Evolutionary conservation across 2,888 invertebrate species (phyloP).

Genomic region (Patella pellucida): DNA sequence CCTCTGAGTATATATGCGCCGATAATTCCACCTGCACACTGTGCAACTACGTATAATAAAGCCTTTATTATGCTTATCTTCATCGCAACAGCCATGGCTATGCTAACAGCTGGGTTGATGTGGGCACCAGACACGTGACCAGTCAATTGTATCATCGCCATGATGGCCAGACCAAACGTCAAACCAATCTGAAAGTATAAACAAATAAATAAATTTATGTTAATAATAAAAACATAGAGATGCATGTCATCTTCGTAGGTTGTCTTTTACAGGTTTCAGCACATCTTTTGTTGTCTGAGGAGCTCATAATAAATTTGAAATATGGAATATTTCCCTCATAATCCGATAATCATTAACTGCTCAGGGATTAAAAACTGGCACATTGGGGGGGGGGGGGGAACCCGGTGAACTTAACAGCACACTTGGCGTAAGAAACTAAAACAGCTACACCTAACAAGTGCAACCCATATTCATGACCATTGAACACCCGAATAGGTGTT

Average conservation of each 20-base stretch:
- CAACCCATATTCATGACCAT: too few relatives aligned
- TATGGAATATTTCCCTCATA: too few relatives aligned
- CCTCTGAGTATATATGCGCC: slow-evolving; percentile 91
- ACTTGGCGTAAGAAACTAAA: too few relatives aligned
- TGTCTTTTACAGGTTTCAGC: not conserved
- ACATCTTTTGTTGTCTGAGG: too few relatives aligned
- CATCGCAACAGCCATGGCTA: slow-evolving; percentile 81
- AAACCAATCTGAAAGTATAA: slow-evolving; percentile 57
- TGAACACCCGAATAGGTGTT: too few relatives aligned
- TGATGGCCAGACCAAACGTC: slow-evolving; percentile 69
- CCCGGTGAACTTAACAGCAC: too few relatives aligned
- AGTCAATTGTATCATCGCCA: slow-evolving; percentile 69
- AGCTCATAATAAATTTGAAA: too few relatives aligned
- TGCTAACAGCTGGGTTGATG: slow-evolving; percentile 71
- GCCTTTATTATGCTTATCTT: slow-evolving; percentile 83
- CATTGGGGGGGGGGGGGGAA: too few relatives aligned
- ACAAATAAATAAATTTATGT: not conserved
- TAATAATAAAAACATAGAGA: not conserved
- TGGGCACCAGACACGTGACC: slow-evolving; percentile 72
- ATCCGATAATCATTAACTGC: too few relatives aligned
- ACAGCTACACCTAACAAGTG: too few relatives aligned
- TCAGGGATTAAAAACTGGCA: too few relatives aligned
- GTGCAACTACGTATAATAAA: slow-evolving; percentile 87
- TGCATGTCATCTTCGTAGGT: not conserved
- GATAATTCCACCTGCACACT: slow-evolving; percentile 92